These are phyloP conservation scores for Bambusicola thoracicus DNA, from an alignment of 2,113 vertebrate genomes.

Conservation along the genomic window DNA sequence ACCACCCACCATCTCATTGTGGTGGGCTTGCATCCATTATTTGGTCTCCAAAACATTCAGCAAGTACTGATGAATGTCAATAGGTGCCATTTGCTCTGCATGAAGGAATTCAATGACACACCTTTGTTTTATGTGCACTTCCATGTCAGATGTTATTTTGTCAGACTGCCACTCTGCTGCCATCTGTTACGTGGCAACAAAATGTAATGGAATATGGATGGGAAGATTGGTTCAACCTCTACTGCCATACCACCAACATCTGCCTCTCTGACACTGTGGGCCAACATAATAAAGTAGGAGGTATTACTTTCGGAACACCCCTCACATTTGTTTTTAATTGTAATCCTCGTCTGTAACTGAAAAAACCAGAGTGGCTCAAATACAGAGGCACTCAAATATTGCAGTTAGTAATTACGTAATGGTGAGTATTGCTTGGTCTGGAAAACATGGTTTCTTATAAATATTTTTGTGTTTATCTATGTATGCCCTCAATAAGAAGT, in stretches of 20 bases:
- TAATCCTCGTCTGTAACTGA: neutral
- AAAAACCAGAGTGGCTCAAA: neutral
- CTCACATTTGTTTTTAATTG: neutral
- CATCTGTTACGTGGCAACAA: neutral
- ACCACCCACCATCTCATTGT: neutral
- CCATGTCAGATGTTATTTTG: neutral
- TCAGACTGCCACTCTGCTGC: neutral
- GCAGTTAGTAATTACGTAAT: neutral
- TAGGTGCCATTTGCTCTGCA: neutral
- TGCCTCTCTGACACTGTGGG: neutral
- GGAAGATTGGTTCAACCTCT: neutral
- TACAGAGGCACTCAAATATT: neutral
- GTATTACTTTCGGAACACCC: neutral
- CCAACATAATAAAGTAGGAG: neutral
- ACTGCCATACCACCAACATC: neutral
- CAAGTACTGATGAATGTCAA: neutral
- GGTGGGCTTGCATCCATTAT: neutral
- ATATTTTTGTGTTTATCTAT: neutral
- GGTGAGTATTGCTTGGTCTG: neutral
- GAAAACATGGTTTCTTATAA: neutral
- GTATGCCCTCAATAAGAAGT: neutral
- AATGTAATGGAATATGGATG: neutral
- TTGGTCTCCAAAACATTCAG: neutral
- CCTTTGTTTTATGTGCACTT: neutral
- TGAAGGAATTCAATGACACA: neutral